phyloP scores from a whole-genome alignment of 1,140 invertebrate genomes.

The Dendrolimus kikuchii region DNA sequence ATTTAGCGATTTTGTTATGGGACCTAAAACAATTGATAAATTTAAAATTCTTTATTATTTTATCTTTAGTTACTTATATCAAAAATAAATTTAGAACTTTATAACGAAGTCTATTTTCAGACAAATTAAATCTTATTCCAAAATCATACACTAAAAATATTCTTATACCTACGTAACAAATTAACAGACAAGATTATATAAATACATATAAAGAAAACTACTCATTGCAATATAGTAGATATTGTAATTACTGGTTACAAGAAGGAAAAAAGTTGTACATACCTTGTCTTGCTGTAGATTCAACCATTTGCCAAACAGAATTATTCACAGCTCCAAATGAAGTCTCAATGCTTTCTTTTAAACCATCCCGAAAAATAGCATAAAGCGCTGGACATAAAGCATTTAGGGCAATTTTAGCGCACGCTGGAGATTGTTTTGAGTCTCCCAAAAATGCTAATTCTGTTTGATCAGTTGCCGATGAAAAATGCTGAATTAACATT shows the following conservation, averaged over 20 bases:
- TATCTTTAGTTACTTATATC: background rate
- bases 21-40: conserved; percentile 64
- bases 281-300: conserved; percentile 90
- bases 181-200: no score
- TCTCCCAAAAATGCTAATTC: conserved; percentile 73
- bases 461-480: conserved; percentile 70
- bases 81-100: no score
- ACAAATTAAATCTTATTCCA: no score
- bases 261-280: conserved; percentile 1
- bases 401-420: conserved; percentile 80
- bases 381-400: conserved; percentile 88
- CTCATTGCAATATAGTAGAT: no score
- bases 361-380: conserved; percentile 85
- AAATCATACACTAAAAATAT: no score
- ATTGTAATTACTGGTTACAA: no score
- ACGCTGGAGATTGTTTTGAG: conserved; percentile 73
- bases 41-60: background rate
- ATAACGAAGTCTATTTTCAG: no score
- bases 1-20: conserved; percentile 87
- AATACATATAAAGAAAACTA: no score
- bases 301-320: conserved; percentile 91
- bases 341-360: conserved; percentile 86
- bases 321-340: conserved; percentile 90
- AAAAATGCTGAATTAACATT: conserved; percentile 76
- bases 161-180: no score